A percentile compares a stretch with the other conserved stretches of the same genome.
Evolutionary conservation across 2,113 vertebrate species (phyloP).

Genomic region (Clarias batrachus): DNA sequence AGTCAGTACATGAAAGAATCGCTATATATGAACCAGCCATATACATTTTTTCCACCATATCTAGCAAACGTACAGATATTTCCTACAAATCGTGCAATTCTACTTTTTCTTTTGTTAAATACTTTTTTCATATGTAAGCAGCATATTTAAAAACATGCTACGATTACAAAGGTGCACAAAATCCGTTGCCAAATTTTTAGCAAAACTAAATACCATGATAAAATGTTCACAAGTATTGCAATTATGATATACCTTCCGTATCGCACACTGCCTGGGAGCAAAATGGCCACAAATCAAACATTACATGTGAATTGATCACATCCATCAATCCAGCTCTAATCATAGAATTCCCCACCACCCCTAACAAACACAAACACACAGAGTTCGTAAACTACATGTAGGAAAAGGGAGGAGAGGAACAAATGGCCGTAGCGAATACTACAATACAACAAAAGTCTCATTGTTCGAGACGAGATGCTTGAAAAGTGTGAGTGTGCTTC

Average conservation of each 20-base stretch:
- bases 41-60: no score
- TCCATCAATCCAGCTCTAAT: not conserved
- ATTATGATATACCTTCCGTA: not conserved
- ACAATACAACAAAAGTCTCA: constrained; percentile 41
- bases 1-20: no score
- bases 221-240: not conserved
- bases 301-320: no score
- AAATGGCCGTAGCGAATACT: constrained; percentile 32
- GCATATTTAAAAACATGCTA: not conserved
- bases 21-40: no score
- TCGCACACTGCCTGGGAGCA: not conserved
- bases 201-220: not conserved
- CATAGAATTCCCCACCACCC: not conserved
- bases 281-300: not conserved
- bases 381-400: not conserved
- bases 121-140: not conserved
- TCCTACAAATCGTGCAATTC: not conserved
- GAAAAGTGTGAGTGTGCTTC: not conserved
- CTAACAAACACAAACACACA: constrained; percentile 6
- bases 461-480: constrained; percentile 25
- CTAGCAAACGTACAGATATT: no score
- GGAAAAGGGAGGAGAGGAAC: not conserved
- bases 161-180: not conserved
- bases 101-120: not conserved
- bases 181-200: not conserved